Percentiles rank a stretch among this genome's conserved stretches.
Conservation (phyloP, 30 jellyfish, hydroid and myxozoan genomes). For the Sanderia malayensis region DNA sequence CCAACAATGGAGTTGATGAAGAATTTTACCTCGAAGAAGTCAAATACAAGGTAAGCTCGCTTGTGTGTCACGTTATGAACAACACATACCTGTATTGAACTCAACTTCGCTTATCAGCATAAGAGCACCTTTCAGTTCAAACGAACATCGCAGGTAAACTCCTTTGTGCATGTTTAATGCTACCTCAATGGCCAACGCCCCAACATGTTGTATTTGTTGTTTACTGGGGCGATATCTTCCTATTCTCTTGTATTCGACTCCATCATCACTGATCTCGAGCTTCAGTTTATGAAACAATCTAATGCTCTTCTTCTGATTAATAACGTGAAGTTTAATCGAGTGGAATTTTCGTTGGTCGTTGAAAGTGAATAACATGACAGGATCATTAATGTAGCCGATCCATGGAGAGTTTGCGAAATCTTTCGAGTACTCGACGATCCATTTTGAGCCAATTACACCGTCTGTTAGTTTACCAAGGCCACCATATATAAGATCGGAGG, state of each 20-base stretch:
- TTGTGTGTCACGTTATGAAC: too few species aligned
- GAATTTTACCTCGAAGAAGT: too few species aligned
- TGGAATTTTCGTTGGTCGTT: conserved; percentile 26
- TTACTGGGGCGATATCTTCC: conserved; percentile 31
- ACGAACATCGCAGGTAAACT: conserved; percentile 35
- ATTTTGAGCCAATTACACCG: conserved; percentile 39
- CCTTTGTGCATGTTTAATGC: conserved; percentile 49
- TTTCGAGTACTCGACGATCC: conserved; percentile 7
- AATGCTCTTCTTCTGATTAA: conserved; percentile 16
- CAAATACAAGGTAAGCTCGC: too few species aligned
- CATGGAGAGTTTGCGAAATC: conserved; percentile 22
- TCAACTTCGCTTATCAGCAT: conserved; percentile 81
- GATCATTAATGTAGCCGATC: conserved; percentile 54
- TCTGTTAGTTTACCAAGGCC: conserved; percentile 77
- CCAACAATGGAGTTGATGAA: too few species aligned
- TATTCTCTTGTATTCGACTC: conserved; percentile 8
- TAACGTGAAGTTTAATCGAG: conserved; percentile 36
- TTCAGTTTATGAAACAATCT: conserved; percentile 27
- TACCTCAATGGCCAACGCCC: conserved; percentile 31
- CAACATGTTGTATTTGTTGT: conserved; percentile 22
- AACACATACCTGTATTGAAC: conserved; percentile 71
- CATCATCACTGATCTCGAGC: conserved; percentile 40
- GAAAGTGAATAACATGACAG: conserved; percentile 41
- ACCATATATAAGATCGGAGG: conserved; percentile 36
- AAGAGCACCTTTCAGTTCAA: conserved; percentile 49